Percentiles rank a stretch among this genome's conserved stretches.
phyloP scores from a whole-genome alignment of 2,888 invertebrate genomes.

The Perdita meconis region DNA sequence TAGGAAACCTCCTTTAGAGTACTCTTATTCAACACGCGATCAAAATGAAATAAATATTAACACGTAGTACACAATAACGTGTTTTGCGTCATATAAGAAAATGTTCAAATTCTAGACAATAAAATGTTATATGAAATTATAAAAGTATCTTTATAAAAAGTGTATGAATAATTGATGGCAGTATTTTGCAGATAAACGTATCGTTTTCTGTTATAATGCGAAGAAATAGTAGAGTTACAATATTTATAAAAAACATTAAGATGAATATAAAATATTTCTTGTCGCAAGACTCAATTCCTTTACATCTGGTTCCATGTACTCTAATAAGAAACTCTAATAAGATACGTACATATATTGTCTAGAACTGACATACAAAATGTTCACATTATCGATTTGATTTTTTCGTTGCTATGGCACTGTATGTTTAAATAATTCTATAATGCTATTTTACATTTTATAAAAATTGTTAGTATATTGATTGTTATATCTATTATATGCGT shows the following conservation, averaged over 20 bases:
- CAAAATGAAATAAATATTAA: slow-evolving; percentile 63
- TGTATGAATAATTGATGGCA: slow-evolving; percentile 54
- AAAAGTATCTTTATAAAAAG: slow-evolving; percentile 19
- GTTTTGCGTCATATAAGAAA: slow-evolving; percentile 45
- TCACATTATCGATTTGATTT: slow-evolving; percentile 66
- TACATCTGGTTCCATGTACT: slow-evolving; percentile 10
- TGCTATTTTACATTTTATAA: slow-evolving; percentile 64
- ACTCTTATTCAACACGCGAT: slow-evolving; percentile 32
- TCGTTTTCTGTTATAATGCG: slow-evolving; percentile 28
- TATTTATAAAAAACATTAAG: slow-evolving; percentile 41
- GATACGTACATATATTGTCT: slow-evolving; percentile 67
- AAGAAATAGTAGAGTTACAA: slow-evolving; percentile 55
- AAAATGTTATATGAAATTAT: slow-evolving; percentile 44
- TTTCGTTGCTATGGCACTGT: slow-evolving; percentile 77
- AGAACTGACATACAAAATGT: slow-evolving; percentile 67
- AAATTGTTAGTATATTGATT: slow-evolving; percentile 61
- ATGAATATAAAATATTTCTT: slow-evolving; percentile 49
- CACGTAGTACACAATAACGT: slow-evolving; percentile 38
- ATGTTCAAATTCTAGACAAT: slow-evolving; percentile 68
- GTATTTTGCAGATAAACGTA: slow-evolving; percentile 52
- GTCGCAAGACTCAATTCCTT: slow-evolving; percentile 52
- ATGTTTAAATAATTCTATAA: slow-evolving; percentile 69
- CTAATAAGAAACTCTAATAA: slow-evolving; percentile 47
- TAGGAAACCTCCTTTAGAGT: slow-evolving; percentile 42
- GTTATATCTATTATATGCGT: slow-evolving; percentile 57